Evolutionary conservation across 2,888 invertebrate genomes (phyloP).

Genomic region (Cheilosia impressa): DNA sequence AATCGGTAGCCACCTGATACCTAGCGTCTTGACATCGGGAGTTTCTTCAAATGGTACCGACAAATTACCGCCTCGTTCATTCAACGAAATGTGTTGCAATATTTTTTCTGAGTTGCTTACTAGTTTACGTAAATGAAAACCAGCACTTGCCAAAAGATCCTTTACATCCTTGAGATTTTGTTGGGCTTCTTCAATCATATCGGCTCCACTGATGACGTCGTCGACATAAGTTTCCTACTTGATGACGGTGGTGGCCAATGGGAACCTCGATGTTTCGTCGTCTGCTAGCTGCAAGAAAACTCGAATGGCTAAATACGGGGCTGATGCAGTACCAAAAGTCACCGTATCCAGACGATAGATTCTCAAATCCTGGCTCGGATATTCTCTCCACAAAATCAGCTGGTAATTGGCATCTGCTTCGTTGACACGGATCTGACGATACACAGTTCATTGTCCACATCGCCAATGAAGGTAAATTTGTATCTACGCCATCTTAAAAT

Average conservation of each 20-base stretch:
- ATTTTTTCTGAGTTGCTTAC: neutral
- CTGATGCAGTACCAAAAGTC: conserved; percentile 2
- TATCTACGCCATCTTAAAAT: conserved; percentile 12
- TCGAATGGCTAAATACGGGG: neutral
- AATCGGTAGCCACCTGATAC: neutral
- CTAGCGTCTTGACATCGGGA: neutral
- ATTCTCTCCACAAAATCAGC: neutral
- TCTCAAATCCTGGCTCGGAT: neutral
- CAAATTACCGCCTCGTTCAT: neutral
- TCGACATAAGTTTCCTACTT: conserved; percentile 11
- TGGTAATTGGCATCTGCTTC: conserved; percentile 2
- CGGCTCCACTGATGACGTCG: neutral
- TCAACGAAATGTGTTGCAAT: neutral
- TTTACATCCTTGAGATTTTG: neutral
- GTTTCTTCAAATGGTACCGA: neutral
- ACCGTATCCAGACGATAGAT: neutral
- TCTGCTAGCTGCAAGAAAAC: conserved; percentile 9
- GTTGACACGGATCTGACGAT: conserved; percentile 20
- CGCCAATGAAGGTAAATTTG: conserved; percentile 24
- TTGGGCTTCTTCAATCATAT: neutral
- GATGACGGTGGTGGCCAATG: neutral
- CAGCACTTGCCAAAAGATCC: neutral
- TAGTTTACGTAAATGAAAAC: neutral
- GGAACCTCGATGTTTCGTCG: neutral
- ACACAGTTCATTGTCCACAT: conserved; percentile 32